These are phyloP conservation scores for Dolichoris vasculosae DNA, from an alignment of 1,140 invertebrate species.

Conservation along the genomic window DNA sequence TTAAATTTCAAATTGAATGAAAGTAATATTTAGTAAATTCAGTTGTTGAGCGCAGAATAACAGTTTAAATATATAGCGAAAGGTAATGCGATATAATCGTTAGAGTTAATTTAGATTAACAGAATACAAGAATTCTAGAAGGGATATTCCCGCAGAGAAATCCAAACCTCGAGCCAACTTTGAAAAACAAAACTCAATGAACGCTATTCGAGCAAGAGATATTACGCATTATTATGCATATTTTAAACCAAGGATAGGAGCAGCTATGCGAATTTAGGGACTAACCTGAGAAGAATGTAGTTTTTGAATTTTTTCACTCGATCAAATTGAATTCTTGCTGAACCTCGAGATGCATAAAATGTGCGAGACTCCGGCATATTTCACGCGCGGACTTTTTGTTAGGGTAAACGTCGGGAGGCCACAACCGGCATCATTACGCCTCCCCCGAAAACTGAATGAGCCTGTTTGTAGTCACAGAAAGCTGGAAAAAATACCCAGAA, in stretches of 20 bases:
- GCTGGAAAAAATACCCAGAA: not conserved
- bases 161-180: not conserved
- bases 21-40: not conserved
- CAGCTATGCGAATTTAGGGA: not conserved
- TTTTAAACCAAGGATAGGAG: constrained; percentile 49
- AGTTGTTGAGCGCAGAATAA: not conserved
- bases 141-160: not conserved
- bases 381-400: not conserved
- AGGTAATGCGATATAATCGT: not conserved
- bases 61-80: not conserved
- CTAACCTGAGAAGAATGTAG: constrained; percentile 63
- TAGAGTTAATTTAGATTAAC: not conserved
- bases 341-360: not conserved
- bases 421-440: not conserved
- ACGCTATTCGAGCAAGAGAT: not conserved
- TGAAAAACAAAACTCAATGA: not conserved
- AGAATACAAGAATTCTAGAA: not conserved
- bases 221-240: constrained; percentile 57
- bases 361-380: not conserved
- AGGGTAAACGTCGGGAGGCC: not conserved
- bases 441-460: not conserved
- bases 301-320: constrained; percentile 70
- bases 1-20: not conserved
- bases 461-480: not conserved
- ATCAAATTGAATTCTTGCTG: constrained; percentile 45